These are phyloP conservation scores for Acestrorhynchus altus DNA, from an alignment of 2,797 vertebrate genomes.

Conservation along the genomic window DNA sequence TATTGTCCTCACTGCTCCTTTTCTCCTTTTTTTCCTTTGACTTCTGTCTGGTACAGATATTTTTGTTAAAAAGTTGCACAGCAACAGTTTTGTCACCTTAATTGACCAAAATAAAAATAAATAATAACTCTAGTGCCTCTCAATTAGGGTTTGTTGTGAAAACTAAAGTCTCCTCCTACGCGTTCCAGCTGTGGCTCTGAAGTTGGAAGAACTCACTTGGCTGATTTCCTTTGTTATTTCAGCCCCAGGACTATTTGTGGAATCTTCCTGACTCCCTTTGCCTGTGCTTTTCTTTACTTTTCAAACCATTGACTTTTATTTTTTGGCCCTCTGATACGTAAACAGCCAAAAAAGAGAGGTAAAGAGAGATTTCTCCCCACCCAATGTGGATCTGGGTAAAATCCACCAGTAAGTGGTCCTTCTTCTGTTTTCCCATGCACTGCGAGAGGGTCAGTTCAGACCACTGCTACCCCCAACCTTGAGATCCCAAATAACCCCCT, in stretches of 20 bases:
- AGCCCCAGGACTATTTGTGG: conserved; percentile 47
- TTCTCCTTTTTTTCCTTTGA: conserved; percentile 49
- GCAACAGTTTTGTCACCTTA: conserved; percentile 31
- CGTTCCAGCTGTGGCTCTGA: conserved; percentile 37
- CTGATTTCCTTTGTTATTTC: conserved; percentile 54
- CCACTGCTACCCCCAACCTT: background rate
- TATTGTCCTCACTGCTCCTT: conserved; percentile 61
- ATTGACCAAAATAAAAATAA: conserved; percentile 11
- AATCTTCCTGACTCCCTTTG: conserved; percentile 48
- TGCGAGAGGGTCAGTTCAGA: conserved; percentile 23
- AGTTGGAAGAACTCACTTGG: conserved; percentile 5
- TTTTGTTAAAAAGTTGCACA: conserved; percentile 4
- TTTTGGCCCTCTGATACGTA: conserved; percentile 58
- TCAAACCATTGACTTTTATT: conserved; percentile 61
- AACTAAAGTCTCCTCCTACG: too few relatives aligned
- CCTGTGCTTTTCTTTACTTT: conserved; percentile 50
- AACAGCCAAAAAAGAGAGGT: conserved; percentile 38
- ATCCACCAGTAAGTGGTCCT: conserved; percentile 46
- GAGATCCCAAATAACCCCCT: conserved; percentile 27
- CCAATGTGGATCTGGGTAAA: conserved; percentile 42
- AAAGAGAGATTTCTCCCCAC: conserved; percentile 43
- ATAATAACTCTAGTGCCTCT: conserved; percentile 21
- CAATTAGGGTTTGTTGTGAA: conserved; percentile 18
- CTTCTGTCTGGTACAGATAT: conserved; percentile 30
- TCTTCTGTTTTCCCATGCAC: conserved; percentile 47